Conservation (phyloP, 2,113 vertebrate species). For the Colistium nudipinnis region DNA sequence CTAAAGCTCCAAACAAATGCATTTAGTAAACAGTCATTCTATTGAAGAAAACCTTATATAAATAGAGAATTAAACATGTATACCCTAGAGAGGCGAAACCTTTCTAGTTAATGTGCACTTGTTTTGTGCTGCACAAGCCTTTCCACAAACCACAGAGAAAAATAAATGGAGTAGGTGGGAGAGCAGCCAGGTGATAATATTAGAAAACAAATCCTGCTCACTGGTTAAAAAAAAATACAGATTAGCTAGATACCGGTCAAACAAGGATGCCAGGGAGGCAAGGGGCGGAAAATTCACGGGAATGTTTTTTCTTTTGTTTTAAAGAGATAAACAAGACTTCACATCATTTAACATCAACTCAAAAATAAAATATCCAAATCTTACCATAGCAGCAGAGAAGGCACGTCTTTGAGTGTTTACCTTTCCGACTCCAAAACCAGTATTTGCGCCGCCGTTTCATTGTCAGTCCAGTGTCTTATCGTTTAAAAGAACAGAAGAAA, state of each 20-base stretch:
- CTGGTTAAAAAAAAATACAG: slow-evolving; percentile 1
- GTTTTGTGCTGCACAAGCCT: neutral
- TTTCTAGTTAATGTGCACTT: slow-evolving; percentile 10
- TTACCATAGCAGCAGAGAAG: slow-evolving; percentile 75
- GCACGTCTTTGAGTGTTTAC: slow-evolving; percentile 73
- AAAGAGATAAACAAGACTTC: neutral
- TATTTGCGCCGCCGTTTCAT: slow-evolving; percentile 82
- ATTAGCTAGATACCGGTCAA: slow-evolving; percentile 17
- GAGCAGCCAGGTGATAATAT: slow-evolving; percentile 20
- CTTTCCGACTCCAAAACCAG: slow-evolving; percentile 81
- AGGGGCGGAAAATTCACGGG: neutral
- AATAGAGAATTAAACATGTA: neutral
- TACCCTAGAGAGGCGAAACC: neutral
- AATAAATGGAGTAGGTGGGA: slow-evolving; percentile 10
- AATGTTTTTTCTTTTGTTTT: slow-evolving; percentile 26
- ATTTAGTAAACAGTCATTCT: neutral
- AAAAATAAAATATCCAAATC: slow-evolving; percentile 20
- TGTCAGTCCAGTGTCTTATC: slow-evolving; percentile 53
- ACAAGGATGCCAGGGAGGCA: neutral
- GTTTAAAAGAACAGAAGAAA: slow-evolving; percentile 1
- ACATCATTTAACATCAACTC: neutral
- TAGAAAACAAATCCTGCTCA: slow-evolving; percentile 12
- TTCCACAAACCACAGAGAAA: slow-evolving; percentile 14
- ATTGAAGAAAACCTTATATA: neutral
- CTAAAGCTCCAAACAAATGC: neutral